Base-by-base conservation (phyloP, 2,113 vertebrate genomes). In the Forbesichthys papilliferus region DNA sequence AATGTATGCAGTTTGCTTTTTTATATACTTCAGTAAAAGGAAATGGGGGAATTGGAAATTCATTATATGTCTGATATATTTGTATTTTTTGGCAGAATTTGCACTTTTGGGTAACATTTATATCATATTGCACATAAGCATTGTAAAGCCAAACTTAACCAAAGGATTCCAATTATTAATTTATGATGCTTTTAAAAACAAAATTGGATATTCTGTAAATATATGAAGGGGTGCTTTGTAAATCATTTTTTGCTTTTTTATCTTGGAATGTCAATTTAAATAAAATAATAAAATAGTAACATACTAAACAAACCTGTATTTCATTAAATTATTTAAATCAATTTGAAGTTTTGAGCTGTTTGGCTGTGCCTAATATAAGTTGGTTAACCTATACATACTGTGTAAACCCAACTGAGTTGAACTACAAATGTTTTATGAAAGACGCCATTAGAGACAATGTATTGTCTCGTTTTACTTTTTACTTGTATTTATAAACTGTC, bases 241-340 rank as follows among this genome's bases (percentile, higher is more conserved):
- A 75, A 9, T 65, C 49, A n/a, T 52, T 74, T 81, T 9, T 11
- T n/a, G 3, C 36, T 0, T 8, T 61, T 86, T 85, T 87, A 86
- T 76, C 73, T 67, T 62, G 71, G 48, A 74, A 68, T 84, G 36
- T 8, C 36, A 42, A 42, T 42, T 8, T 86, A 80, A 85, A 64
- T 78, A 75, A 64, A 68, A 78, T 56, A 61, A 75, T 27, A 27
- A 6, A 88, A 90, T 88, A 88, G 89, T 89, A 42, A 42, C 36
- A 6, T 42, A 42, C 36, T 42, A 42, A 42, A 42, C 36, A 42
- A 42, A 42, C 36, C 36, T 42, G 36, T 42, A 5, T 42, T 42
- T 42, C 27, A 20, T 20, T 20, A 20, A 20, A 20, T 20, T 20
- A 20, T 1, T 20, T 20, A 20, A 20, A 20, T 20, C 20, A 20